Evolutionary conservation across 2,113 vertebrate genomes (phyloP).

Genomic region (Aleadryas rufinucha): DNA sequence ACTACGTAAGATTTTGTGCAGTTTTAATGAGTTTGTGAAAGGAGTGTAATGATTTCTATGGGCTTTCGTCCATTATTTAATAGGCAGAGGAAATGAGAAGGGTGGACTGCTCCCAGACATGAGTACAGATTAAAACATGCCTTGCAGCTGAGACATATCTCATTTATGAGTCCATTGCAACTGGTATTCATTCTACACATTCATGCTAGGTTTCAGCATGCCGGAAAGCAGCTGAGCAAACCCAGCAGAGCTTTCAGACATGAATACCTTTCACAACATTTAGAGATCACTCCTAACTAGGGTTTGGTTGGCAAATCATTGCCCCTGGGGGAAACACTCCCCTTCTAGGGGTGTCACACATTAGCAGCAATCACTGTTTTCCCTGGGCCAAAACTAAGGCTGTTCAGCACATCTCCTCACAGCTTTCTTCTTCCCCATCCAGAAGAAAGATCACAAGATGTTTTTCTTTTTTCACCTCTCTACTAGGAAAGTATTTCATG

Average conservation of each 20-base stretch:
- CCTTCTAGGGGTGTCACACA: neutral
- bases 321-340: neutral
- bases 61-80: neutral
- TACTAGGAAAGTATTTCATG: neutral
- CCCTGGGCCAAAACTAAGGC: neutral
- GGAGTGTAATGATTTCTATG: neutral
- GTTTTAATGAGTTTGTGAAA: neutral
- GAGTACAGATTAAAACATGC: slow-evolving; percentile 7
- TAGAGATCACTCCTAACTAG: neutral
- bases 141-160: neutral
- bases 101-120: neutral
- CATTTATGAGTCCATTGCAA: neutral
- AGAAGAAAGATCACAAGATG: neutral
- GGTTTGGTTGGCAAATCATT: neutral
- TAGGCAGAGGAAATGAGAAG: slow-evolving; percentile 5
- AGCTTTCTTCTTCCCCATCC: neutral
- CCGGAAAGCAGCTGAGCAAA: slow-evolving; percentile 40
- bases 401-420: neutral
- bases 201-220: slow-evolving; percentile 16
- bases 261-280: neutral
- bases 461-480: neutral
- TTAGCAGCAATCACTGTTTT: neutral
- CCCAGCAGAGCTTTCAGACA: neutral
- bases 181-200: neutral
- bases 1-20: neutral